Conservation (phyloP, 1,140 invertebrate genomes). For the Scaptomyza pallida region DNA sequence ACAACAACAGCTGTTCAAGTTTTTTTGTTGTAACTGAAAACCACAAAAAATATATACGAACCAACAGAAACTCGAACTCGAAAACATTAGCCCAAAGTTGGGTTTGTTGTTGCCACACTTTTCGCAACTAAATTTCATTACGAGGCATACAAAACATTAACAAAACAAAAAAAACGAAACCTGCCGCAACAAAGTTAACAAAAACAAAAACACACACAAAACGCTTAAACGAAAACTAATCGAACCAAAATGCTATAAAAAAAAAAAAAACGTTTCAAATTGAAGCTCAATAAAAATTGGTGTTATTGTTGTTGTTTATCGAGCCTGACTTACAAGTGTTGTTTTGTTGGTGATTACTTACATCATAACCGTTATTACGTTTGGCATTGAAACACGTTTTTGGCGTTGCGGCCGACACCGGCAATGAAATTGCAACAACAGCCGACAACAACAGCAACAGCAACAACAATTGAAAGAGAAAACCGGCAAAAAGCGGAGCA, state of each 20-base stretch:
- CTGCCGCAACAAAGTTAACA: slow-evolving; percentile 9
- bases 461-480: slow-evolving; percentile 48
- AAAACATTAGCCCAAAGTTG: slow-evolving; percentile 18
- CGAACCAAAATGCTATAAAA: slow-evolving; percentile 39
- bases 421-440: slow-evolving; percentile 74
- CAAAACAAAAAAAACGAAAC: slow-evolving; percentile 7
- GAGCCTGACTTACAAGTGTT: neutral
- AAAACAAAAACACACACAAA: neutral
- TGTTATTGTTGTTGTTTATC: neutral
- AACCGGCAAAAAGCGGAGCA: slow-evolving; percentile 42
- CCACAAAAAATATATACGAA: slow-evolving; percentile 4
- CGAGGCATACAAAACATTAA: slow-evolving; percentile 10
- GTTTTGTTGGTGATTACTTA: slow-evolving; percentile 54
- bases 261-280: slow-evolving; percentile 49
- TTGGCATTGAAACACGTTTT: slow-evolving; percentile 81
- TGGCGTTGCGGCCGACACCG: slow-evolving; percentile 54
- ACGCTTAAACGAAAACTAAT: slow-evolving; percentile 63
- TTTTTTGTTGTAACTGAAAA: slow-evolving; percentile 25
- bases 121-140: slow-evolving; percentile 74
- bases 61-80: slow-evolving; percentile 16
- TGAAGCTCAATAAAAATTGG: slow-evolving; percentile 34
- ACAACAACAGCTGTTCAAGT: slow-evolving; percentile 35
- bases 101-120: slow-evolving; percentile 48
- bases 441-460: neutral
- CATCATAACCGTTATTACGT: slow-evolving; percentile 83